Base-by-base conservation (phyloP, 2,888 invertebrate species). In the Apotomis betuletana region DNA sequence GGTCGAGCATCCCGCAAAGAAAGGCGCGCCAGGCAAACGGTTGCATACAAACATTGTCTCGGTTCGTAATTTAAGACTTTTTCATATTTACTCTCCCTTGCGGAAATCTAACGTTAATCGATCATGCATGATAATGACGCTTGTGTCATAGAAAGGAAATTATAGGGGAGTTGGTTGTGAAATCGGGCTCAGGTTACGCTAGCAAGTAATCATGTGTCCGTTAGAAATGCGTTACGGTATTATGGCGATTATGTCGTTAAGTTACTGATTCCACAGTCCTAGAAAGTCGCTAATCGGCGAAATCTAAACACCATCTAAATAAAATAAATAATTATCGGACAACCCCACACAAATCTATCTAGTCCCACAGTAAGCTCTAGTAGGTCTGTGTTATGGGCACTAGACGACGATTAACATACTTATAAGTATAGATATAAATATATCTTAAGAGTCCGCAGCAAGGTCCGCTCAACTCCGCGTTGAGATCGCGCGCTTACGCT, bases 21-120 rank as follows among this genome's bases (percentile, higher is more conserved):
- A 62, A 67, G 58, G 63, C 54, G 27, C 67, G 61, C 62, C 44
- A 58, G 46, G 58, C 63, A 67, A 62, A 72, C 67, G 72, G 67
- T 68, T 72, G 62, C 72, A 72, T 58, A 59, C 72, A 72, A 72
- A 72, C 68, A 72, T 68, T 68, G 62, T 68, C 63, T 59, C 46
- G 10, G 58, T 57, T 38, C 58, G 67, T 62, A 72, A 68, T 59
- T 59, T 72, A 59, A 72, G 57, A 51, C 41, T 41, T 63, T 60
- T 52, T 55, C 41, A 44, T 67, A 68, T 72, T 63, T 68, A 67
- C 15, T 51, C n/a, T 51, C 9, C 13, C n/a, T 57, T 36, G 36
- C 9, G 44, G 13, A 62, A 13, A 44, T 15, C 4, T 63, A 58
- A 72, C 27, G 59, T 59, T 54, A 68, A 67, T 67, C 67, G 67